A percentile compares a stretch with the other conserved stretches of the same genome.
These are phyloP conservation scores for Erebia aethiops DNA, from an alignment of 2,888 invertebrate species.

Conservation along the genomic window DNA sequence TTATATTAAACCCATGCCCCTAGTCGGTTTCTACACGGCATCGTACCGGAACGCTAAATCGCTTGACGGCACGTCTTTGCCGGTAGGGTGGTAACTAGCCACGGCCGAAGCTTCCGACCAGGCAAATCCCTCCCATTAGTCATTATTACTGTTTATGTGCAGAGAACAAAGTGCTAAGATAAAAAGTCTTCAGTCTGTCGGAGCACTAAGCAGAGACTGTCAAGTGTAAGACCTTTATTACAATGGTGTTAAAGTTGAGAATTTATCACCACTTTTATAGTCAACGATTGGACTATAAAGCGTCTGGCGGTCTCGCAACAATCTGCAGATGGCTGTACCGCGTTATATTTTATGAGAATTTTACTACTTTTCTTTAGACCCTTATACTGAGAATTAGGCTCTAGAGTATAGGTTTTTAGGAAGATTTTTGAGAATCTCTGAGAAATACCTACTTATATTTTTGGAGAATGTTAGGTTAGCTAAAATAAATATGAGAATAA, in stretches of 20 bases:
- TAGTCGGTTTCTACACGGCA: too few relatives aligned
- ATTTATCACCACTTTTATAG: constrained; percentile 25
- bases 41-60: too few relatives aligned
- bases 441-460: too few relatives aligned
- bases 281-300: constrained; percentile 35
- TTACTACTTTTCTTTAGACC: constrained; percentile 17
- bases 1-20: too few relatives aligned
- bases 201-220: constrained; percentile 1
- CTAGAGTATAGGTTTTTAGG: neutral
- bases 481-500: too few relatives aligned
- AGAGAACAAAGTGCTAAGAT: neutral
- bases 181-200: neutral
- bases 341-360: constrained; percentile 34
- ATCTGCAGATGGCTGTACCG: constrained; percentile 40
- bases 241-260: constrained; percentile 32
- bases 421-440: neutral
- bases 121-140: too few relatives aligned
- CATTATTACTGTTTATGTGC: too few relatives aligned
- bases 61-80: too few relatives aligned
- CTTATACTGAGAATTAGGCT: constrained; percentile 12
- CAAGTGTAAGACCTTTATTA: constrained; percentile 26
- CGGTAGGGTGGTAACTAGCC: too few relatives aligned
- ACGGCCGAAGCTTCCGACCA: too few relatives aligned
- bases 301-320: constrained; percentile 41
- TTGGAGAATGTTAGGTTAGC: too few relatives aligned